Conservation (phyloP, 2,888 invertebrate genomes). For the Petrolisthes cinctipes region DNA sequence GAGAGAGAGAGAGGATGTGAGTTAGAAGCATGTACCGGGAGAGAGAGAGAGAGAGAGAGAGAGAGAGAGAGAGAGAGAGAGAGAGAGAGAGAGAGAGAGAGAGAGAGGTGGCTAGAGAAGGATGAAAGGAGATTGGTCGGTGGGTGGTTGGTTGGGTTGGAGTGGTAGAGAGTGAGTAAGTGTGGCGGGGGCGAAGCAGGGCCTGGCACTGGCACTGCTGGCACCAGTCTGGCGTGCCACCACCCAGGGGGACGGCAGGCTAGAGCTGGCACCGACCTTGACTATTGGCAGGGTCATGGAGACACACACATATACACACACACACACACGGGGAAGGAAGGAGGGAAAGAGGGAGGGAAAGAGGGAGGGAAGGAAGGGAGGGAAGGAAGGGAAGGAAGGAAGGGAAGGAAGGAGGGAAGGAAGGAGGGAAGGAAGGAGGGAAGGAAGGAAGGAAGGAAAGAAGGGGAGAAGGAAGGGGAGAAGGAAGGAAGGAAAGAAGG, state of each 20-base stretch:
- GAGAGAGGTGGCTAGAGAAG: not conserved
- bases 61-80: not conserved
- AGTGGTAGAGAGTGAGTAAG: not conserved
- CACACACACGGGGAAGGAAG: not conserved
- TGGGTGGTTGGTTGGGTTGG: not conserved
- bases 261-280: no score
- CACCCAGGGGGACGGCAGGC: no score
- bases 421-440: not conserved
- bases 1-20: not conserved
- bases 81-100: not conserved
- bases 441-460: not conserved
- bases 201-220: no score
- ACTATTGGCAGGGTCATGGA: not conserved
- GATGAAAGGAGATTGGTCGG: not conserved
- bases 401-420: not conserved
- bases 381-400: not conserved
- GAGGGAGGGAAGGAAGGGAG: not conserved
- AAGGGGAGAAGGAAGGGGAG: not conserved
- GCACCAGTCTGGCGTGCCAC: no score
- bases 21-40: not conserved
- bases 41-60: not conserved
- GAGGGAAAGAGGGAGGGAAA: not conserved
- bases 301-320: not conserved
- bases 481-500: not conserved
- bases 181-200: not conserved